Percentiles rank a stretch among this genome's conserved stretches.
phyloP scores from a whole-genome alignment of 2,113 vertebrate species.

The Indri indri region DNA sequence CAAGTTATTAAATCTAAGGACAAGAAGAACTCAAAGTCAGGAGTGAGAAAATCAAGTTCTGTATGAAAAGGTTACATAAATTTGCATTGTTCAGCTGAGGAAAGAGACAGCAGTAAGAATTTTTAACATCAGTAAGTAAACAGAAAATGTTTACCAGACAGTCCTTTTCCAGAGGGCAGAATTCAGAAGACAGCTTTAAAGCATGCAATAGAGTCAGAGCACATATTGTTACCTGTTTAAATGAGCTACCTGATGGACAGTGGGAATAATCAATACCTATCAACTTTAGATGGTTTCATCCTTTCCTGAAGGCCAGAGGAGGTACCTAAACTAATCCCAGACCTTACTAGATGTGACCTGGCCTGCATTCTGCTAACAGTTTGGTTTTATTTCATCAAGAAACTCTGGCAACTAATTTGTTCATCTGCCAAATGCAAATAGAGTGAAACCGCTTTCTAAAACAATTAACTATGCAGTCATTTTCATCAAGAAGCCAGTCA shows the following conservation, averaged over 20 bases:
- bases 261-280: neutral
- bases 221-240: neutral
- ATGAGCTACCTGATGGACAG: neutral
- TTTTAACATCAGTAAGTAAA: neutral
- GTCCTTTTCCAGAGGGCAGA: neutral
- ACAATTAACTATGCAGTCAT: neutral
- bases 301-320: neutral
- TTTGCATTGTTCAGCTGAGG: neutral
- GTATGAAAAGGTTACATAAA: neutral
- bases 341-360: neutral
- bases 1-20: neutral
- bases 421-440: constrained; percentile 8
- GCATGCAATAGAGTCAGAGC: neutral
- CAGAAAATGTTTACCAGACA: neutral
- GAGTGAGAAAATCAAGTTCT: neutral
- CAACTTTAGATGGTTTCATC: neutral
- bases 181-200: neutral
- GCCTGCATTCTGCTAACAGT: neutral
- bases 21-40: neutral
- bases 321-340: neutral
- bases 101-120: neutral
- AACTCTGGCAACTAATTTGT: neutral
- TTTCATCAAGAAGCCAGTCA: constrained; percentile 14
- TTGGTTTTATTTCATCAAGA: neutral
- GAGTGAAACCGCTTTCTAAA: neutral